Evolutionary conservation across 1,140 invertebrate species (phyloP), one percentile per base, ranked within the genome.

Genomic region (Drosophila sulfurigaster): DNA sequence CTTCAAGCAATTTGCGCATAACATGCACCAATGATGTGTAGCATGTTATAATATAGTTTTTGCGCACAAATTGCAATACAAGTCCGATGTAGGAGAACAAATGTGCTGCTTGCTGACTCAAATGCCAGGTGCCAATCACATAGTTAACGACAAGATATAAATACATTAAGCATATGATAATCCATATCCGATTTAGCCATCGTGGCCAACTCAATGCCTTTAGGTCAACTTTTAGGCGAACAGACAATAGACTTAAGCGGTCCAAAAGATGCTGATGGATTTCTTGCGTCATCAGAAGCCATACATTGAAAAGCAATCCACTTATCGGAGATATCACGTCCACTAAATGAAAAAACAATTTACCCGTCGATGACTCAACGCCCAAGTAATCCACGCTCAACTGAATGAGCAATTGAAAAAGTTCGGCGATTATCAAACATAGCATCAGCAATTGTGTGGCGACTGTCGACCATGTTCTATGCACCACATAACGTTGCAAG

Each of bases 1-100:
- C 35, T 15, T 28, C 25, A 3, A 82, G 32, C 2, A 82, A 25
- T 0, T 41, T 20, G 6, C 41, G 45, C 5, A 78, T 6, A 5
- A 67, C n/a, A 7, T 64, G 41, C 5, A 82, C 75, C 62, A 82
- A 57, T 4, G 49, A 11, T 6, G 49, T 32, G 28, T 82, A 82
- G 49, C 70, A 82, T 13, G 75, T 82, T 5, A 58, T 45, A 8
- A 69, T 45, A 10, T 68, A 81, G 10, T 78, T 81, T 6, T 48
- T 57, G 11, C 62, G 57, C 1, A 83, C 10, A 16, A 79, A 48
- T 5, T 69, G 72, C 15, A 52, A n/a, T 11, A n/a, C 30, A 1
- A 63, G 28, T 5, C 48, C 30, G 1, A 69, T 1, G 1, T 41
- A 20, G 45, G 25, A 41, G n/a, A 52, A 38, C 13, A 62, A 1